phyloP scores from a whole-genome alignment of 2,888 invertebrate species.

The Chrysolina haemoptera region DNA sequence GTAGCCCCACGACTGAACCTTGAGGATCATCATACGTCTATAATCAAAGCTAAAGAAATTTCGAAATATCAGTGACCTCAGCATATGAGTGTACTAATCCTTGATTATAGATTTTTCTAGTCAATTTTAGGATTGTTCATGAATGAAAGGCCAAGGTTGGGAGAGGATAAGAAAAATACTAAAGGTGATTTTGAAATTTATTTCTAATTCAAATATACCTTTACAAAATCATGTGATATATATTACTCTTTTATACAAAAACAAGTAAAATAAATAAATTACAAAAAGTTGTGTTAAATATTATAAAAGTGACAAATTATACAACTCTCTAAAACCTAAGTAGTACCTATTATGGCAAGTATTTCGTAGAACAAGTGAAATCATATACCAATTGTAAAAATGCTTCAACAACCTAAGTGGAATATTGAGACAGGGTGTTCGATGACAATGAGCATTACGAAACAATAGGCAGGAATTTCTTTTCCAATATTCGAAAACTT shows the following conservation, averaged over 20 bases:
- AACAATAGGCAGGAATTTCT: background rate
- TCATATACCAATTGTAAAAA: constrained; percentile 11
- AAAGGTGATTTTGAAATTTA: constrained; percentile 13
- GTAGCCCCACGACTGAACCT: too few species aligned
- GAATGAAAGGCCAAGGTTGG: background rate
- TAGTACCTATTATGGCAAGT: constrained; percentile 22
- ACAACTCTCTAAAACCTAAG: constrained; percentile 27
- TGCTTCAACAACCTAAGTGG: background rate
- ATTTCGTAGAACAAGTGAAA: constrained; percentile 18
- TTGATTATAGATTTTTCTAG: too few species aligned
- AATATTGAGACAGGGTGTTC: background rate
- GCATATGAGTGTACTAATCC: too few species aligned
- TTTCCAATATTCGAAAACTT: too few species aligned
- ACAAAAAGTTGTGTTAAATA: background rate
- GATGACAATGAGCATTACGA: background rate
- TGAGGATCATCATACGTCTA: too few species aligned
- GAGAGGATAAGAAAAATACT: constrained; percentile 13
- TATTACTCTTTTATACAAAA: constrained; percentile 50
- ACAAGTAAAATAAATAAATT: constrained; percentile 45
- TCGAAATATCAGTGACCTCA: too few species aligned
- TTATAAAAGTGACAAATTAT: constrained; percentile 15
- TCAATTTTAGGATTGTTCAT: too few species aligned
- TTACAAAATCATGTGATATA: constrained; percentile 42
- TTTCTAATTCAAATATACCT: constrained; percentile 2
- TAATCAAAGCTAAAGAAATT: too few species aligned